A percentile compares a stretch with the other conserved stretches of the same genome.
These are phyloP conservation scores for Nomada ferruginata DNA, from an alignment of 2,888 invertebrate genomes.

Conservation along the genomic window DNA sequence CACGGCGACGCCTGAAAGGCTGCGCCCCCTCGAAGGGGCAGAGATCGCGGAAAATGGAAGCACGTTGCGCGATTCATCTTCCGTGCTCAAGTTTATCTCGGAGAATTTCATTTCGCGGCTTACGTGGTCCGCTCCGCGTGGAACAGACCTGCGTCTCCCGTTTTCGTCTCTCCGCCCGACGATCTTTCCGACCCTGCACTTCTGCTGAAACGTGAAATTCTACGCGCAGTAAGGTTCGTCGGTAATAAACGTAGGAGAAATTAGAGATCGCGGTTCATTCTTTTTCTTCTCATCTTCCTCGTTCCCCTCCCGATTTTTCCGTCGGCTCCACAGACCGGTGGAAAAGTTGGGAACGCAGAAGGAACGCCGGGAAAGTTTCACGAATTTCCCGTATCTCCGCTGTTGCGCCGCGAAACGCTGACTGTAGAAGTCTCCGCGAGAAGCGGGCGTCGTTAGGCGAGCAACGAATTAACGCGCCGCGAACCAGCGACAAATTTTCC, in stretches of 20 bases:
- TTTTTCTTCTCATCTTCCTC: not conserved
- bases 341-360: conserved; percentile 4
- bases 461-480: conserved; percentile 49
- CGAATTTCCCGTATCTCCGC: conserved; percentile 2
- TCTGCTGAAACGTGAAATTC: conserved; percentile 21
- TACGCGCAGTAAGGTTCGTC: not conserved
- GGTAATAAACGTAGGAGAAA: not conserved
- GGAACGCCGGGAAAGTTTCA: conserved; percentile 5
- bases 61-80: conserved; percentile 60
- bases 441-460: conserved; percentile 39
- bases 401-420: conserved; percentile 34
- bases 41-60: conserved; percentile 45
- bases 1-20: conserved; percentile 39
- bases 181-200: conserved; percentile 3
- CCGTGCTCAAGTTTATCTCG: conserved; percentile 54
- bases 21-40: conserved; percentile 27
- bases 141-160: conserved; percentile 1
- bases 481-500: conserved; percentile 30
- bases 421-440: conserved; percentile 13
- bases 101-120: conserved; percentile 53
- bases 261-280: not conserved
- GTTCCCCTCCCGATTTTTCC: not conserved
- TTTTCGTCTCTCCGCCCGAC: not conserved
- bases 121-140: conserved; percentile 31
- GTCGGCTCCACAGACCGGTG: too few relatives aligned